Evolutionary conservation across 2,888 invertebrate species (phyloP).

Genomic region (Sabatieria punctata): DNA sequence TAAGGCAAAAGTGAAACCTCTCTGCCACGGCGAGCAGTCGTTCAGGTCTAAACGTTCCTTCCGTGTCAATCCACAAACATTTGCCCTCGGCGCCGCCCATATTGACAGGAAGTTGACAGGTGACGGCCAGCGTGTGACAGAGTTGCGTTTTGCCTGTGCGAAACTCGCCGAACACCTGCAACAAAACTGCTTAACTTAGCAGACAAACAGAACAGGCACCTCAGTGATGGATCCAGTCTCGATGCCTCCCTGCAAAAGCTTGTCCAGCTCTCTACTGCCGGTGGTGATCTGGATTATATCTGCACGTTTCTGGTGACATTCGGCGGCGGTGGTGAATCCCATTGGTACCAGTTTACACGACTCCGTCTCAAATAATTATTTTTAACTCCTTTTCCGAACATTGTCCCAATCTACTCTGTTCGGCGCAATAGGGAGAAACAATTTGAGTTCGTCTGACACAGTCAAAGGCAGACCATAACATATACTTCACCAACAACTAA

Average conservation of each 20-base stretch:
- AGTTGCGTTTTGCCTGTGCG: constrained; percentile 91
- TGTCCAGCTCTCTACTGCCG: constrained; percentile 45
- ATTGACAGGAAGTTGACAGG: constrained; percentile 90
- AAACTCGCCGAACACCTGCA: constrained; percentile 82
- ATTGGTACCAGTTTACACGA: constrained; percentile 83
- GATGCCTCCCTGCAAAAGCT: constrained; percentile 49
- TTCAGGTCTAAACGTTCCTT: constrained; percentile 92
- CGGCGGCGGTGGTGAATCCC: constrained; percentile 95
- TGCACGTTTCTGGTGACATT: constrained; percentile 79
- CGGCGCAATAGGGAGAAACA: no score
- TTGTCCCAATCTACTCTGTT: no score
- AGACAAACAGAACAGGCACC: no score
- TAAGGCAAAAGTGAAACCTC: constrained; percentile 34
- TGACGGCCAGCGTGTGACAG: constrained; percentile 89
- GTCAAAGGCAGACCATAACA: no score
- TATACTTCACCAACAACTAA: no score
- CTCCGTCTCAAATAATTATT: constrained; percentile 44
- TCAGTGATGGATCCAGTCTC: constrained; percentile 98
- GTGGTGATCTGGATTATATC: constrained; percentile 88
- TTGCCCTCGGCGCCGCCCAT: constrained; percentile 98
- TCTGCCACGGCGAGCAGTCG: constrained; percentile 76
- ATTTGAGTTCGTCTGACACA: no score
- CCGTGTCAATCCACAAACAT: constrained; percentile 93
- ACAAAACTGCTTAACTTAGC: no score
- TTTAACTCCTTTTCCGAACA: no score